Evolutionary conservation across 2,888 invertebrate species (phyloP).

Genomic region (Emmelina monodactyla): DNA sequence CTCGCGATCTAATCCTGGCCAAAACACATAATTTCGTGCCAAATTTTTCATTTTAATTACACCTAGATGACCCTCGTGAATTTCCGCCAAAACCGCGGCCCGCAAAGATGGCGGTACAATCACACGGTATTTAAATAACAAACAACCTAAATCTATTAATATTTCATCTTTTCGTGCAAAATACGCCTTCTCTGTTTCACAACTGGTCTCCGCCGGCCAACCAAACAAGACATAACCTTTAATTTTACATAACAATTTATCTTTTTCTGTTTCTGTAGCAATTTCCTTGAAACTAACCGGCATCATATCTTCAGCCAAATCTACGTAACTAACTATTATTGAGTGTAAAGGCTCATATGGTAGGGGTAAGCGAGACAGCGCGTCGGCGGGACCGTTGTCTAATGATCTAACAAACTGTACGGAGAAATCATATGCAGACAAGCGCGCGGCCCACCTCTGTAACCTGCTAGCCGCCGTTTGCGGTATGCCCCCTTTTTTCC

Average conservation of each 20-base stretch:
- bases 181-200: conserved; percentile 9
- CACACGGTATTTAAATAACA: conserved; percentile 10
- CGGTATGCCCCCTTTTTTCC: conserved; percentile 19
- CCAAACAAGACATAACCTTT: conserved; percentile 13
- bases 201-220: conserved; percentile 10
- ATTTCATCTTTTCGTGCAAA: conserved; percentile 8
- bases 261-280: conserved; percentile 8
- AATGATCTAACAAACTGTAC: conserved; percentile 12
- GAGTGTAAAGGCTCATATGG: background rate
- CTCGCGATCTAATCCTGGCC: conserved; percentile 12
- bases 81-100: background rate
- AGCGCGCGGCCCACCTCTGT: conserved; percentile 18
- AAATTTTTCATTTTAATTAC: conserved; percentile 15
- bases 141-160: conserved; percentile 5
- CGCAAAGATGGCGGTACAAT: conserved; percentile 1
- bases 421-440: conserved; percentile 24
- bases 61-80: conserved; percentile 13
- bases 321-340: background rate
- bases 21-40: conserved; percentile 15
- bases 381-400: conserved; percentile 15
- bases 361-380: conserved; percentile 14
- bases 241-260: conserved; percentile 11
- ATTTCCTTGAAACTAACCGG: conserved; percentile 11
- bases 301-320: conserved; percentile 8
- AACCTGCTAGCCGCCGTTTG: conserved; percentile 18